phyloP scores from a whole-genome alignment of 2,888 invertebrate species.

The Rhaphigaster nebulosa region DNA sequence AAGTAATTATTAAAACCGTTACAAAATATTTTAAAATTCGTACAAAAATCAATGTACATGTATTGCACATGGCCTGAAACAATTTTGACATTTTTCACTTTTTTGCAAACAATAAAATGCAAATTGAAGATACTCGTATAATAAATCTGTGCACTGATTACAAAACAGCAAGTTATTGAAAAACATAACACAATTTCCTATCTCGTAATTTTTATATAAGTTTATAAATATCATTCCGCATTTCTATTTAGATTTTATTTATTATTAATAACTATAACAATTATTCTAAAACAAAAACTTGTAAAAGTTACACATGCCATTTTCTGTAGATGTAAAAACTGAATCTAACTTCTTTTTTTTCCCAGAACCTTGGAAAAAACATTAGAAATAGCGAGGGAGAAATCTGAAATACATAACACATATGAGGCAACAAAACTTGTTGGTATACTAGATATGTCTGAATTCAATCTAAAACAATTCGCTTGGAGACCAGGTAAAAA shows the following conservation, averaged over 20 bases:
- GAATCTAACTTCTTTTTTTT: neutral
- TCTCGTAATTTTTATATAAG: too few species aligned
- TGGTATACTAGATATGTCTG: conserved; percentile 83
- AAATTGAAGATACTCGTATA: too few species aligned
- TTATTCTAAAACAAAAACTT: too few species aligned
- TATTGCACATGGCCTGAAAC: too few species aligned
- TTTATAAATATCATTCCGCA: too few species aligned
- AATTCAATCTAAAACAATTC: conserved; percentile 82
- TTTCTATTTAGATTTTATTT: too few species aligned
- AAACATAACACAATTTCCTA: neutral
- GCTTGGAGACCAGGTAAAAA: conserved; percentile 85
- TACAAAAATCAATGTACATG: too few species aligned
- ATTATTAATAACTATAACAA: neutral
- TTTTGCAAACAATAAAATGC: neutral
- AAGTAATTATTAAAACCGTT: too few species aligned
- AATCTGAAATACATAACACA: conserved; percentile 74
- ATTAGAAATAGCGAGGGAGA: conserved; percentile 75
- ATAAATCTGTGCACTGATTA: neutral
- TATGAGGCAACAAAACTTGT: conserved; percentile 77
- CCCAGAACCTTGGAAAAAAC: conserved; percentile 74
- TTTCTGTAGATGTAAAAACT: neutral
- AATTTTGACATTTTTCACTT: too few species aligned
- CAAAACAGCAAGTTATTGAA: neutral
- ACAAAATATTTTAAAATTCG: too few species aligned
- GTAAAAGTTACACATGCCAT: too few species aligned